Conservation (phyloP, 1,140 invertebrate species). For the Drosophila seguyi region DNA sequence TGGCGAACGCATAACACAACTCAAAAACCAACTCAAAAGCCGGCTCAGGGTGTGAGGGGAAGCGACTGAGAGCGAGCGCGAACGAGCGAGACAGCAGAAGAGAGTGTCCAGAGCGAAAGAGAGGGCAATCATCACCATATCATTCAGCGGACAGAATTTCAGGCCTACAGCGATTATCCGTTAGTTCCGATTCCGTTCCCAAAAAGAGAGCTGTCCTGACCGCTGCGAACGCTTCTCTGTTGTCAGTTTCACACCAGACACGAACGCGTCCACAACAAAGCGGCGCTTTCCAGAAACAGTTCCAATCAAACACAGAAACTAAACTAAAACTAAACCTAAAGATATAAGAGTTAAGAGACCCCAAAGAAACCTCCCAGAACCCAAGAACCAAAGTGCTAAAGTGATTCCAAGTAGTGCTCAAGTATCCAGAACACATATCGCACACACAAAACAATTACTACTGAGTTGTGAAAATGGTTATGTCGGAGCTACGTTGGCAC, state of each 20-base stretch:
- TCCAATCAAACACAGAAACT: slow-evolving; percentile 2
- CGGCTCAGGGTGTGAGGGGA: slow-evolving; percentile 54
- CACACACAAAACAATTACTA: slow-evolving; percentile 37
- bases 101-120: slow-evolving; percentile 19
- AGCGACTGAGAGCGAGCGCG: slow-evolving; percentile 6
- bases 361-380: slow-evolving; percentile 15
- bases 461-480: slow-evolving; percentile 83
- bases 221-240: slow-evolving; percentile 53
- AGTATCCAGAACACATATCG: slow-evolving; percentile 46
- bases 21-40: slow-evolving; percentile 73
- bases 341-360: slow-evolving; percentile 9
- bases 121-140: slow-evolving; percentile 45
- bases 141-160: slow-evolving; percentile 35
- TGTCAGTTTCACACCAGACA: slow-evolving; percentile 84
- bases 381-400: slow-evolving; percentile 15
- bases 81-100: slow-evolving; percentile 6
- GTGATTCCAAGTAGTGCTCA: slow-evolving; percentile 20
- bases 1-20: slow-evolving; percentile 66
- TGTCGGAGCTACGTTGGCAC: slow-evolving; percentile 85
- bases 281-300: slow-evolving; percentile 41
- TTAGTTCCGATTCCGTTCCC: slow-evolving; percentile 45
- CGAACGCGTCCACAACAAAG: slow-evolving; percentile 76
- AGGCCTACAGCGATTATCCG: slow-evolving; percentile 75
- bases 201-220: slow-evolving; percentile 67
- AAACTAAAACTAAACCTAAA: not conserved